These are phyloP conservation scores for Pachyseris speciosa DNA, from an alignment of 64 coral and sea anemone species.

Conservation along the genomic window DNA sequence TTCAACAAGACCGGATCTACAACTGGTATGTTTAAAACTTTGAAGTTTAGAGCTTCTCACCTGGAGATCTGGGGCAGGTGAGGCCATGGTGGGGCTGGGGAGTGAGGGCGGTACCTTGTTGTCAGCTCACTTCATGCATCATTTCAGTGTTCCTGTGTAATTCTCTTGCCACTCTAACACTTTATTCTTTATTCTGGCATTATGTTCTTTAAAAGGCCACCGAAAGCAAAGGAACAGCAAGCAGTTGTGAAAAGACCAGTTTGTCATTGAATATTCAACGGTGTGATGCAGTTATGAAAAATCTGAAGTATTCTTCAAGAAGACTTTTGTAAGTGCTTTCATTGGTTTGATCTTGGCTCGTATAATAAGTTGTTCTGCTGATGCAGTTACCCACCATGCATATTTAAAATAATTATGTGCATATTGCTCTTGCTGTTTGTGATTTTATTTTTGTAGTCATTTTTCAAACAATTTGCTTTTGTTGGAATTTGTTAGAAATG, in stretches of 20 bases:
- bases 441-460: no score
- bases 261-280: background rate
- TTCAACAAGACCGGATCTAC: background rate
- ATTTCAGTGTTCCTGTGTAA: background rate
- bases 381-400: no score
- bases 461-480: no score
- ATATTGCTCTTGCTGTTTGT: no score
- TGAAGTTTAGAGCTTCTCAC: no score
- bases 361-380: background rate
- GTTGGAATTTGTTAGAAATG: no score
- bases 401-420: no score
- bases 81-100: no score
- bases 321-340: constrained; percentile 23
- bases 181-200: background rate
- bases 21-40: background rate
- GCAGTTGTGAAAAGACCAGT: background rate
- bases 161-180: background rate
- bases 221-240: background rate
- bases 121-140: no score
- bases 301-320: constrained; percentile 15
- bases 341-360: background rate
- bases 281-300: constrained; percentile 13
- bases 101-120: no score
- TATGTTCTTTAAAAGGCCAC: background rate
- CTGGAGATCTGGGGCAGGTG: no score